Percentiles rank a stretch among this genome's conserved stretches.
Evolutionary conservation across 2,113 vertebrate species (phyloP).

Genomic region (Hymenochirus boettgeri): DNA sequence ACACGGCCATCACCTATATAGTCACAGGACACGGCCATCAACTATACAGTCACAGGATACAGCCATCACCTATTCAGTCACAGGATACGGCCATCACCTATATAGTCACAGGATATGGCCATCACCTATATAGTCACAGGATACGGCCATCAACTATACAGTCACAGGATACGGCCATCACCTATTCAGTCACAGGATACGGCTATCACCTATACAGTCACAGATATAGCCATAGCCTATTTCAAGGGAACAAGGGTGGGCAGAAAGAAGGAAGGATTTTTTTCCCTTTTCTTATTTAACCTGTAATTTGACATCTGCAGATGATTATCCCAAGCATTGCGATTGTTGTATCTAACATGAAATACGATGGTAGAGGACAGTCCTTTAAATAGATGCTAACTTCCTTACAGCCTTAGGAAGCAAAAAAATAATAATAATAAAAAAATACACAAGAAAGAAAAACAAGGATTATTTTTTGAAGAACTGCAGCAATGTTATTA

Average conservation of each 20-base stretch:
- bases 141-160: no score
- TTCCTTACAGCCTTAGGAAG: conserved; percentile 60
- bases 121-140: no score
- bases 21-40: no score
- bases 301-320: conserved; percentile 89
- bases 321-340: conserved; percentile 82
- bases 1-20: no score
- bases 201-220: conserved; percentile 49
- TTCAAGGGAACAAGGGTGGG: conserved; percentile 76
- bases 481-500: conserved; percentile 13
- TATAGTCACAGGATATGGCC: no score
- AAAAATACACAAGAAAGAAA: conserved; percentile 1
- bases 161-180: no score
- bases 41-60: no score
- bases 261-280: conserved; percentile 72
- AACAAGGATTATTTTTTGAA: conserved; percentile 13
- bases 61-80: no score
- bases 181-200: no score
- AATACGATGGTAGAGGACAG: conserved; percentile 66
- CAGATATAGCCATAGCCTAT: conserved; percentile 74
- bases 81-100: no score
- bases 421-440: no score
- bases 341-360: conserved; percentile 90
- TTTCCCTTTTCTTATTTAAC: conserved; percentile 70
- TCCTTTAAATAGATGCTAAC: conserved; percentile 78